phyloP scores from a whole-genome alignment of 2,888 invertebrate genomes.

The Mythimna impura region DNA sequence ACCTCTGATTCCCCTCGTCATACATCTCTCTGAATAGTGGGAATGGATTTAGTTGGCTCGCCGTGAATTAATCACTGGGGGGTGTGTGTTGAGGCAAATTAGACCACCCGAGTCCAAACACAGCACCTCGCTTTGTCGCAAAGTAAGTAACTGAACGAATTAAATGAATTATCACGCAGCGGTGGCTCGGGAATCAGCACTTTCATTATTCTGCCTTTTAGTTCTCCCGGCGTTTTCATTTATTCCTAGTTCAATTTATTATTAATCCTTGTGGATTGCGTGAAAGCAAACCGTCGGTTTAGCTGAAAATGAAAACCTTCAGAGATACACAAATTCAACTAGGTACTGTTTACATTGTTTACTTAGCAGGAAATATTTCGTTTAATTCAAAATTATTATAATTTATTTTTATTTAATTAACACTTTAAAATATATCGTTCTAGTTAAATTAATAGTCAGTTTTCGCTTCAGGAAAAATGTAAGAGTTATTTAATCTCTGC shows the following conservation, averaged over 20 bases:
- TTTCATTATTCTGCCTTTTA: conserved; percentile 68
- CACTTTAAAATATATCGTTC: neutral
- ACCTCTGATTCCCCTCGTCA: conserved; percentile 43
- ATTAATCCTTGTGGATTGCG: conserved; percentile 62
- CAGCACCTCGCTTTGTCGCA: conserved; percentile 65
- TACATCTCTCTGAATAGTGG: conserved; percentile 53
- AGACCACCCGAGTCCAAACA: conserved; percentile 66
- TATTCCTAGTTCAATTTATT: conserved; percentile 62
- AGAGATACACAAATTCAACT: conserved; percentile 32
- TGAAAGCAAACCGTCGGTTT: conserved; percentile 53
- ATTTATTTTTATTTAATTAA: too few species aligned
- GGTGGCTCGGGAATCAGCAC: conserved; percentile 64
- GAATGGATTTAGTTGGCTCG: conserved; percentile 56
- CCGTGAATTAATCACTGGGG: conserved; percentile 66
- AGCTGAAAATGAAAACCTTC: conserved; percentile 27
- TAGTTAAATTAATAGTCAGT: neutral
- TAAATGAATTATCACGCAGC: conserved; percentile 72
- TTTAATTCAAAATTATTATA: conserved; percentile 20
- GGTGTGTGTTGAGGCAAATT: conserved; percentile 63
- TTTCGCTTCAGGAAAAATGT: conserved; percentile 16
- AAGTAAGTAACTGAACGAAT: conserved; percentile 68
- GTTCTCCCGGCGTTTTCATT: conserved; percentile 54
- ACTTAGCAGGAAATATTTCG: conserved; percentile 33
- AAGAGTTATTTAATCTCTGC: neutral
- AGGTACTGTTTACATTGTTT: conserved; percentile 31